Base-by-base conservation (phyloP, 2,888 invertebrate species). In the Pterostichus niger region DNA sequence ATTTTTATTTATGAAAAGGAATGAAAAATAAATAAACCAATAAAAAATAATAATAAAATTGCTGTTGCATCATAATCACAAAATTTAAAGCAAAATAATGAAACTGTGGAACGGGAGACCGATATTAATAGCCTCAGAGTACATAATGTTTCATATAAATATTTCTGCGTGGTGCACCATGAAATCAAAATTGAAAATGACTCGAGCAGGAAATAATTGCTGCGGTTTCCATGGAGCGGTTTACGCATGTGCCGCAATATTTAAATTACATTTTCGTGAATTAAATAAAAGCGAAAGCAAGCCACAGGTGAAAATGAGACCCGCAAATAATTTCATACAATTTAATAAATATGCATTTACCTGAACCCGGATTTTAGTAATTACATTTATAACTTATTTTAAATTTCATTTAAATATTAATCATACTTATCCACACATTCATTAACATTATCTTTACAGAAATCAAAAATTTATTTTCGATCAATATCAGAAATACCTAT, bases 291-390 rank as follows among this genome's bases (percentile, higher is more conserved):
- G 24, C 1, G 31, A 59, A 59, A 31, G 9, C 10, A 59, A 31
- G 10, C 59, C 11, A 59, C 59, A 59, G 31, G 59, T 59, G n/a
- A 59, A 59, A 11, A 59, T 9, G 59, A 31, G 11, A 17, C 31
- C 40, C 40, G 24, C 10, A 59, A 31, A 59, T 59, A 11, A 2
- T 24, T 59, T 54, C 0, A 15, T 6, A 24, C 13, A 15, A 54
- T 54, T 49, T 54, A 54, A 13, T 54, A 24, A 24, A 24, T 24
- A 24, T 24, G 24, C 3, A 54, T 54, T 13, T 31, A 59, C 15
- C 59, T 59, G 9, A n/a, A 24, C 59, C 59, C 0, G 2, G 59
- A 59, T 59, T 24, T 59, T 4, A 24, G 59, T 15, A 9, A 59
- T 59, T 10, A 31, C 10, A 59, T 59, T 59, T 24, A 24, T 7